phyloP scores from a whole-genome alignment of 1,140 invertebrate genomes.

The Physella acuta region DNA sequence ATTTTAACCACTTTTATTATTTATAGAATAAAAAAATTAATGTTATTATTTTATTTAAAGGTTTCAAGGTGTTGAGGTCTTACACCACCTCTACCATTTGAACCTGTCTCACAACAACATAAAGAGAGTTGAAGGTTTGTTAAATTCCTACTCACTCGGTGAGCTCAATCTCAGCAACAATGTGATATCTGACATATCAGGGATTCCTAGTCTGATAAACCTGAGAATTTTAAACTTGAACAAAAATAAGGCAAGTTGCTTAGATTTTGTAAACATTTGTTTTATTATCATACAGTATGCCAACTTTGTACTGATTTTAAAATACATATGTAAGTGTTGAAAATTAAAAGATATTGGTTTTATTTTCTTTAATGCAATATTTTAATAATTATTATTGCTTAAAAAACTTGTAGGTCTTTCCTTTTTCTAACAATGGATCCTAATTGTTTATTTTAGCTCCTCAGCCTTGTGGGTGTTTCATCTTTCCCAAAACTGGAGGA shows the following conservation, averaged over 20 bases:
- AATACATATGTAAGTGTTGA: neutral
- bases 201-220: conserved; percentile 48
- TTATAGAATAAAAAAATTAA: neutral
- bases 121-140: conserved; percentile 39
- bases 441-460: conserved; percentile 35
- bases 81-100: conserved; percentile 41
- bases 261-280: neutral
- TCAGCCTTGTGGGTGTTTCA: conserved; percentile 52
- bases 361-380: neutral
- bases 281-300: too few relatives aligned
- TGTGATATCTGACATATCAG: conserved; percentile 46
- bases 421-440: neutral
- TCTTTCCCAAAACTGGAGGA: conserved; percentile 48
- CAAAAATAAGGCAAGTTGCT: conserved; percentile 48
- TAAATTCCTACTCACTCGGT: conserved; percentile 33
- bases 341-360: neutral
- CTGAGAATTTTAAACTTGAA: conserved; percentile 48
- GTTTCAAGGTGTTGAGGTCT: conserved; percentile 48
- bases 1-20: neutral
- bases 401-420: neutral
- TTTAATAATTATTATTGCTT: neutral
- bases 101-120: conserved; percentile 55
- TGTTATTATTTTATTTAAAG: conserved; percentile 30
- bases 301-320: neutral
- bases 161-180: conserved; percentile 53